Evolutionary conservation across 2,113 vertebrate species (phyloP), one percentile per base, ranked within the genome.

Genomic region (Machaerirhynchus nigripectus): DNA sequence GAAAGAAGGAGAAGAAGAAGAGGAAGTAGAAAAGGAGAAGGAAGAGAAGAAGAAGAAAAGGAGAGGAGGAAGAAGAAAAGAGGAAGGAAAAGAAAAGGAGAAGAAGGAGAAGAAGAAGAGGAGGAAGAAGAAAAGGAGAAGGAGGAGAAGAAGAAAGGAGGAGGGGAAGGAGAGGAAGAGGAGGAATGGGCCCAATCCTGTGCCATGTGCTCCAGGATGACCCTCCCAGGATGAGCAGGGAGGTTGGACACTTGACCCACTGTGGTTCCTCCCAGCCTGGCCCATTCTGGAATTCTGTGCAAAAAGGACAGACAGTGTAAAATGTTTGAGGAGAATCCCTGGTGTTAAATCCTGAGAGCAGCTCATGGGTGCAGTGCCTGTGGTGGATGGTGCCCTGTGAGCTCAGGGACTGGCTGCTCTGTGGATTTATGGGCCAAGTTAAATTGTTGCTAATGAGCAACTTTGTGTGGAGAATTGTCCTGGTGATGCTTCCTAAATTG

Each of bases 81-180:
- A 15, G 6, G 26, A 20, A 9, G 11, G 20, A 15, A 22, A 20
- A 8, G 20, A 26, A 7, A 6, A 9, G 31, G 8, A 24, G 20
- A 5, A 31, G 19, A 5, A 47, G 15, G 24, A 8, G 28, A 39
- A 7, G n/a, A 39, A 39, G 31, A 15, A 23, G 4, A 39, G 10
- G 17, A 13, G 7, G 13, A 9, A 39, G 8, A 13, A 8, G 17
- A 28, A 18, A 9, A 60, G 24, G 16, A 19, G 26, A 7, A n/a
- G 6, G 4, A 47, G 10, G 1, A 16, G 6, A 13, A 17, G 16
- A 6, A 13, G 6, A 17, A 10, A 5, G 7, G 33, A 31, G 23
- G 15, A 13, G 22, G 9, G 12, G 4, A 6, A 40, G 37, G 15
- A 44, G 14, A 14, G 13, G 40, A 11, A 10, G 27, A 24, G 7